Evolutionary conservation across 2,888 invertebrate species (phyloP), one percentile per base, ranked within the genome.

Genomic region (Lasioglossum malachurum): DNA sequence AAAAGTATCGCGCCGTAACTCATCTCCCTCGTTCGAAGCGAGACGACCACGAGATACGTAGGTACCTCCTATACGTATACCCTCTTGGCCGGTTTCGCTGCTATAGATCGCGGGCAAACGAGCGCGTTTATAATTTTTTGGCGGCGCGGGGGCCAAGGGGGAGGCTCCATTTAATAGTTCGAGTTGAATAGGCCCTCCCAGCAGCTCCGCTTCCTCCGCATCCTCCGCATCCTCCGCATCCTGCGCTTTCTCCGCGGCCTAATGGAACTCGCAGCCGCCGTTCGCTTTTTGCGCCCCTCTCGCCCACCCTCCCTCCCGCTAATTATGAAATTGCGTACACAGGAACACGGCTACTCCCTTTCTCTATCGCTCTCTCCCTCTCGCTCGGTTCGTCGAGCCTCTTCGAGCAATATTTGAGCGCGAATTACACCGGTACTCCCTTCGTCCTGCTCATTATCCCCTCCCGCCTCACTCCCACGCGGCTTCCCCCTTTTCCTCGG

Each of bases 361-460:
- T 75, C 74, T 69, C 31, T 46, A 31, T 41, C 64, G 27, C 67
- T 19, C 46, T 67, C 78, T 23, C 8, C 41, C 31, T 16, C 19
- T 19, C 7, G 31, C 35, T 19, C 60, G 7, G 31, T 35, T 8
- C 35, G 35, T 35, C 67, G 35, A 73, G 27, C 69, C 80, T 76
- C 82, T 64, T 57, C 71, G 75, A 89, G 87, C 87, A 83, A 88
- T 91, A 89, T 90, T 91, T 87, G 89, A 88, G 88, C 86, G 89
- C 90, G 89, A 93, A 93, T 93, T 92, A 92, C 89, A 90, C 90
- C 88, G 87, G 77, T 88, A 88, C 88, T 88, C 91, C 90, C 91
- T 89, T 91, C 91, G 89, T 91, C 89, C 89, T 89, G 84, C 92
- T 92, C 92, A 92, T 93, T 92, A 92, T 91, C 83, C 84, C 88